Conservation (phyloP, 2,888 invertebrate genomes). For the Torymus tubicola region DNA sequence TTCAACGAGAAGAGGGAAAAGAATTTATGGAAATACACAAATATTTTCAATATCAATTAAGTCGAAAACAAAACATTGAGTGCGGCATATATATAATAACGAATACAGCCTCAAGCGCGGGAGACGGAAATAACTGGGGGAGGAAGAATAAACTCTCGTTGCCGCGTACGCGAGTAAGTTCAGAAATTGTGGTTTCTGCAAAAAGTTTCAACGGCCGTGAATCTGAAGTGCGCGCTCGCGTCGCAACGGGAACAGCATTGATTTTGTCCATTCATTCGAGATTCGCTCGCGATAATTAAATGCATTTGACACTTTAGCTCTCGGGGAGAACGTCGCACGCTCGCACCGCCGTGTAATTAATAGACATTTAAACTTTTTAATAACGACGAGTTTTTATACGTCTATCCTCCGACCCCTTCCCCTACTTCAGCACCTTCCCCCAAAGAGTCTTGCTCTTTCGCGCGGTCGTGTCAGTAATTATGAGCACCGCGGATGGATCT, state of each 20-base stretch:
- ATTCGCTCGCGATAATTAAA: conserved; percentile 70
- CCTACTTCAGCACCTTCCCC: background rate
- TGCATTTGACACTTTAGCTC: conserved; percentile 69
- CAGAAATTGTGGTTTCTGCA: conserved; percentile 70
- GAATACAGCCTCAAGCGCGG: background rate
- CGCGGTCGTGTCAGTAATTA: conserved; percentile 66
- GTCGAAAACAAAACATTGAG: too few species aligned
- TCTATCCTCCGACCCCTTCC: conserved; percentile 13
- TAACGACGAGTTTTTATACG: conserved; percentile 71
- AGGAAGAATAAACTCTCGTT: too few species aligned
- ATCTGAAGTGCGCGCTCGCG: conserved; percentile 62
- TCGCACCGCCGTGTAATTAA: conserved; percentile 70
- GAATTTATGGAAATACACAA: too few species aligned
- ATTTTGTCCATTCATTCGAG: conserved; percentile 70
- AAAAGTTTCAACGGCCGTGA: conserved; percentile 65
- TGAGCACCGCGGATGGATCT: conserved; percentile 69
- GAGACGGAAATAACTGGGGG: background rate
- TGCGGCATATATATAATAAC: too few species aligned
- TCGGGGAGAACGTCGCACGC: background rate
- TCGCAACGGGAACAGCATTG: conserved; percentile 63
- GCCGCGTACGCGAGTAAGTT: conserved; percentile 46
- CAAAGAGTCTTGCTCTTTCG: background rate
- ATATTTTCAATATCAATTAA: too few species aligned
- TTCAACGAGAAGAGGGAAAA: too few species aligned
- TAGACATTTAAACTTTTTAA: conserved; percentile 74